Base-by-base conservation (phyloP, 2,113 vertebrate species). In the Cygnus buccinator region DNA sequence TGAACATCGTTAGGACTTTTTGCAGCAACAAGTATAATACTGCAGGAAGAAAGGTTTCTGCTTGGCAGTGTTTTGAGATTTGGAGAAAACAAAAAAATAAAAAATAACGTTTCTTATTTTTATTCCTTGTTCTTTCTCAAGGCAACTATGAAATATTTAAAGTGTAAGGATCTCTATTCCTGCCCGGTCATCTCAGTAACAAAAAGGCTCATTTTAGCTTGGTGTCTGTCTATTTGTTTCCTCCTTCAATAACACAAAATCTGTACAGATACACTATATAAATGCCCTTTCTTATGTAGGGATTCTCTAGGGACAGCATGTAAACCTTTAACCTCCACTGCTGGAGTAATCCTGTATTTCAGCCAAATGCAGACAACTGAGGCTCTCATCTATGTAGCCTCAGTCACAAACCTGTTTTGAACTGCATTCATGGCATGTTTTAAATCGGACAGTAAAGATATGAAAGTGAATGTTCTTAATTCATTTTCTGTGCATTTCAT, bases 221-320 rank as follows among this genome's bases (percentile, higher is more conserved):
- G 37, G 54, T 73, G 19, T 50, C 76, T 66, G 1, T 68, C 28
- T 70, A 1, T 65, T 63, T 26, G 14, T 10, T 1, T 23, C 5
- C 19, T 50, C 7, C 18, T 52, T 83, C 33, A 16, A 77, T 80
- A 74, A 31, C 35, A 20, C 48, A 57, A 55, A 39, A 26, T 54
- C 58, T 35, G 50, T 61, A 14, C 31, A 55, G 84, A 20, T 0
- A 0, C 16, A 59, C 28, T 63, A 0, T 48, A 35, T 74, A 81
- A 90, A 87, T 80, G 22, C 44, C 74, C 44, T 80, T 93, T 84
- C 58, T 52, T 26, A 6, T 2, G 2, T 16, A 54, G 31, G 17
- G 35, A 46, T 89, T 89, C 66, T 44, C 28, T 35, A 52, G 37
- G 59, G 28, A 61, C 44, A 83, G 39, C 0, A 0, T 31, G 33